Conservation (phyloP, 2,113 vertebrate genomes). For the Pholis gunnellus region DNA sequence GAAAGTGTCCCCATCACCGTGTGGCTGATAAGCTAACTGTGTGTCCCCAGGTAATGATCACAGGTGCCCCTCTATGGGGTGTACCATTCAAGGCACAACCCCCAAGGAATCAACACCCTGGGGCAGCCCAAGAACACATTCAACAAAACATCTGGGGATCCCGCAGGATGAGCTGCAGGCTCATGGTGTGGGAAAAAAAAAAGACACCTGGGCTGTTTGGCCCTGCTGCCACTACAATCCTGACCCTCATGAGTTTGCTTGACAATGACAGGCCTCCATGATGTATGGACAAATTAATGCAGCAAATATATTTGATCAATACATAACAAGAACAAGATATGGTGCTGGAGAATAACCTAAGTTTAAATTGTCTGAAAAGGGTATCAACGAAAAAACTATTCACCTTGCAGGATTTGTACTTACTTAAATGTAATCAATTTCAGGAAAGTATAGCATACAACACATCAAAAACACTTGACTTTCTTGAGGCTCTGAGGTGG, state of each 20-base stretch:
- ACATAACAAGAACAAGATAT: neutral
- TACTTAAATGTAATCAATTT: slow-evolving; percentile 4
- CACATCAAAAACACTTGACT: slow-evolving; percentile 10
- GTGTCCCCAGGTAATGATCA: neutral
- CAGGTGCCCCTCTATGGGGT: neutral
- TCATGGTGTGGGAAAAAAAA: neutral
- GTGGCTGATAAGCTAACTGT: neutral
- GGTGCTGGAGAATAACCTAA: neutral
- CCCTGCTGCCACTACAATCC: neutral
- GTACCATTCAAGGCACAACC: neutral
- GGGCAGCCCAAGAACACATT: neutral
- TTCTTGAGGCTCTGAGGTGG: slow-evolving; percentile 31
- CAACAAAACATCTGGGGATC: neutral
- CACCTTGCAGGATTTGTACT: neutral
- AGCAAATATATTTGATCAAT: neutral
- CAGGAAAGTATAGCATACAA: neutral
- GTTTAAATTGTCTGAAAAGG: neutral
- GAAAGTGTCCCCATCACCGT: neutral
- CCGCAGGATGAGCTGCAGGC: neutral
- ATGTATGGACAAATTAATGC: neutral
- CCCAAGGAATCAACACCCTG: neutral
- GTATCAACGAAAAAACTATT: neutral
- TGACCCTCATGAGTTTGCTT: neutral
- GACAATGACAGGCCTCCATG: neutral
- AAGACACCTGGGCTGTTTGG: neutral